Percentiles rank a stretch among this genome's conserved stretches.
Evolutionary conservation across 2,797 vertebrate genomes (phyloP).

Genomic region (Menidia menidia): DNA sequence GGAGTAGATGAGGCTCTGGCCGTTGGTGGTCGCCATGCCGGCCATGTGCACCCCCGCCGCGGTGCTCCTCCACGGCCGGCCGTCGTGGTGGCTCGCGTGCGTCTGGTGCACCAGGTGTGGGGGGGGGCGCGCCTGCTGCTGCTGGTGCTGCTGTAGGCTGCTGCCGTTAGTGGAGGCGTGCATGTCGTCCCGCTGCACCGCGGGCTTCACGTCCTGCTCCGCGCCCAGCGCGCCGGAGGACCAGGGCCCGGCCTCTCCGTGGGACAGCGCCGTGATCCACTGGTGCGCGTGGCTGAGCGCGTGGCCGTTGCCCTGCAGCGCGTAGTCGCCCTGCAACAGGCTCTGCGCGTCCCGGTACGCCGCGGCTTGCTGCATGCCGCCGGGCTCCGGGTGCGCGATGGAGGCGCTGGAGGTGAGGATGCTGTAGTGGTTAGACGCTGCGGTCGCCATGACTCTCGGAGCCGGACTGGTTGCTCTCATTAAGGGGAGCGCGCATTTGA

Average conservation of each 20-base stretch:
- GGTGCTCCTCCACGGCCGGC: slow-evolving; percentile 89
- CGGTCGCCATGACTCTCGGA: slow-evolving; percentile 98
- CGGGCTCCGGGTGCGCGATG: slow-evolving; percentile 95
- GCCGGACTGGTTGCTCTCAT: slow-evolving; percentile 93
- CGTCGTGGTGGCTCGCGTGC: slow-evolving; percentile 90
- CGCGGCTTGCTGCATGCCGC: slow-evolving; percentile 93
- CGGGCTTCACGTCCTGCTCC: slow-evolving; percentile 95
- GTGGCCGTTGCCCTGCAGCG: slow-evolving; percentile 95
- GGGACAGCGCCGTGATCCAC: slow-evolving; percentile 97
- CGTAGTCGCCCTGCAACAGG: slow-evolving; percentile 96
- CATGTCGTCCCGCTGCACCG: slow-evolving; percentile 93
- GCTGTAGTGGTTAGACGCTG: slow-evolving; percentile 98
- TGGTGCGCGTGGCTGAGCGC: slow-evolving; percentile 98
- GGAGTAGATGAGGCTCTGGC: slow-evolving; percentile 89
- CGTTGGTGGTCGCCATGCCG: slow-evolving; percentile 92
- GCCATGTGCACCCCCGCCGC: slow-evolving; percentile 89
- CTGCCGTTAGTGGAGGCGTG: slow-evolving; percentile 81
- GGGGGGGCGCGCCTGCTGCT: slow-evolving; percentile 88
- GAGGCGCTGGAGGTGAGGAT: slow-evolving; percentile 95
- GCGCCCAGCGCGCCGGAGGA: slow-evolving; percentile 89
- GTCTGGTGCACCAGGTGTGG: slow-evolving; percentile 94
- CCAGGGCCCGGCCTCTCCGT: slow-evolving; percentile 93
- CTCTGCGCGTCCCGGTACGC: slow-evolving; percentile 94
- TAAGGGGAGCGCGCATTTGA: slow-evolving; percentile 96
- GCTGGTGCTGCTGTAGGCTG: slow-evolving; percentile 64